Evolutionary conservation across 2,113 vertebrate species (phyloP).

Genomic region (Nycticebus coucang): DNA sequence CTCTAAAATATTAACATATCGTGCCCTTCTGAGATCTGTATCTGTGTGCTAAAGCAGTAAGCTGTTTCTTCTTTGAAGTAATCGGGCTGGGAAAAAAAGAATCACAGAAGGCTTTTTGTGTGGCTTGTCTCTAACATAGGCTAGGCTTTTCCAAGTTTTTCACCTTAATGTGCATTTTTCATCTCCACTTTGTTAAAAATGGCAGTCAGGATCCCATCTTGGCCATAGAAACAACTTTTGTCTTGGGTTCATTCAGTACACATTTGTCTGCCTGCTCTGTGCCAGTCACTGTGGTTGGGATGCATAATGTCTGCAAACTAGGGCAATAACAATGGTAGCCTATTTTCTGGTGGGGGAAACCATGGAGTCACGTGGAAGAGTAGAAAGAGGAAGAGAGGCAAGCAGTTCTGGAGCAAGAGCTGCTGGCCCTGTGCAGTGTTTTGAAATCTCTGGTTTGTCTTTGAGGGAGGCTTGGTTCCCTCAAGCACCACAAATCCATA

Average conservation of each 20-base stretch:
- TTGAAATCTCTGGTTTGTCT: slow-evolving; percentile 64
- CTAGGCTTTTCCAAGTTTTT: background rate
- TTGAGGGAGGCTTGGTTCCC: background rate
- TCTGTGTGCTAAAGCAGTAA: background rate
- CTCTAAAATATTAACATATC: background rate
- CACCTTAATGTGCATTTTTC: background rate
- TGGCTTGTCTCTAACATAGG: background rate
- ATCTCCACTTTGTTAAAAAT: slow-evolving; percentile 35
- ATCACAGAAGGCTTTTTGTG: background rate
- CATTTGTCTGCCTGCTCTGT: slow-evolving; percentile 70
- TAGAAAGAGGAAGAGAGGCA: slow-evolving; percentile 71
- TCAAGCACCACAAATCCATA: background rate
- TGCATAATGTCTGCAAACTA: slow-evolving; percentile 52
- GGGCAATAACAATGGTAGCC: slow-evolving; percentile 65
- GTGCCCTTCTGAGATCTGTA: background rate
- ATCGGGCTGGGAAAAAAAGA: background rate
- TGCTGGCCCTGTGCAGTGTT: slow-evolving; percentile 33
- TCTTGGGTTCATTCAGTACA: slow-evolving; percentile 66
- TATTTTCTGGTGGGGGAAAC: slow-evolving; percentile 57
- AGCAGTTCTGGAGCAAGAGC: slow-evolving; percentile 52
- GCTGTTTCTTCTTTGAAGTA: background rate
- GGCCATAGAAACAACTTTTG: slow-evolving; percentile 40
- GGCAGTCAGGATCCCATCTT: background rate
- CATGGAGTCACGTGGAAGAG: slow-evolving; percentile 50
- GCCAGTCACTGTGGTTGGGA: slow-evolving; percentile 73